phyloP scores from a whole-genome alignment of 2,113 vertebrate species.

The Crocuta crocuta region DNA sequence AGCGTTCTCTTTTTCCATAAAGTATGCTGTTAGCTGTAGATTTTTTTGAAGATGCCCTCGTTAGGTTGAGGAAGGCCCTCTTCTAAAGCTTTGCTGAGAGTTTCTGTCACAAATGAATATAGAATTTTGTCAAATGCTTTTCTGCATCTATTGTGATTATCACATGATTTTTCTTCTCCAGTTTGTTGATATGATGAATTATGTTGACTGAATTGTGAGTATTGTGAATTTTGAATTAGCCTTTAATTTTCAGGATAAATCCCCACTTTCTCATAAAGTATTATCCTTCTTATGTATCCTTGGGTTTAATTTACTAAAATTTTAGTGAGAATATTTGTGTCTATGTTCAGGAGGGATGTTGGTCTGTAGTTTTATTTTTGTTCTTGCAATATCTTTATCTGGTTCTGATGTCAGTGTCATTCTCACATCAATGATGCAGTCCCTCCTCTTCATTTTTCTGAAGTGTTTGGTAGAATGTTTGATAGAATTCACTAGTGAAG shows the following conservation, averaged over 20 bases:
- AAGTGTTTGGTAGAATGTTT: neutral
- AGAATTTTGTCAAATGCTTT: neutral
- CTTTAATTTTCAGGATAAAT: conserved; percentile 2
- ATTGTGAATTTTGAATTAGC: conserved; percentile 3
- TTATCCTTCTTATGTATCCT: neutral
- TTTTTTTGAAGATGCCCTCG: neutral
- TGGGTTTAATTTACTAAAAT: conserved; percentile 22
- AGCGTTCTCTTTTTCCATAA: neutral
- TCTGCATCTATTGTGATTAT: neutral
- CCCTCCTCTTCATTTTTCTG: neutral
- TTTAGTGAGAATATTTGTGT: neutral
- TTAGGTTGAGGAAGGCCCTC: neutral
- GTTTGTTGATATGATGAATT: neutral
- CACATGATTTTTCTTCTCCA: neutral
- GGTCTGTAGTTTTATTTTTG: neutral
- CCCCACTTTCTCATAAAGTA: neutral
- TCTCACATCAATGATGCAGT: neutral
- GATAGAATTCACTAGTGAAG: neutral
- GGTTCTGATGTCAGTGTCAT: neutral
- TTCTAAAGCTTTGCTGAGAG: neutral
- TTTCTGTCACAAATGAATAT: neutral
- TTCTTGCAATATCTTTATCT: neutral
- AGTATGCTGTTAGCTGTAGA: neutral
- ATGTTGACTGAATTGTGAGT: neutral
- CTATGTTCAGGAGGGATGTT: neutral